Evolutionary conservation across 2,113 vertebrate genomes (phyloP).

Genomic region (Sebastes schlegelii): DNA sequence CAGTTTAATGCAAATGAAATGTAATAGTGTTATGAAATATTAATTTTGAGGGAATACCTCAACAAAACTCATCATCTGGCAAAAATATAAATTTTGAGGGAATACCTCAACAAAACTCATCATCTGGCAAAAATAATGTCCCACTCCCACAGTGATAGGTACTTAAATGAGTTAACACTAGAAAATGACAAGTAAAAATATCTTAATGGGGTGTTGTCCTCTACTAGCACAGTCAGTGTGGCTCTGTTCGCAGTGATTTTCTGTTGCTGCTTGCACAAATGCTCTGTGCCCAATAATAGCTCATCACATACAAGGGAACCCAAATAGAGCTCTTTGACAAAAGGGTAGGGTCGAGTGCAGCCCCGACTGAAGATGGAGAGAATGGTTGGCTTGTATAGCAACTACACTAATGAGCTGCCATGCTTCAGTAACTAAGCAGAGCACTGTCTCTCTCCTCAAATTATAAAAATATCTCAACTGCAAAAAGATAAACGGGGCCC

Average conservation of each 20-base stretch:
- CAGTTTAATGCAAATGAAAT: conserved; percentile 50
- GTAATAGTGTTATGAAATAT: conserved; percentile 24
- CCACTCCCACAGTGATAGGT: not conserved
- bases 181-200: not conserved
- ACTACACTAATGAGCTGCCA: conserved; percentile 34
- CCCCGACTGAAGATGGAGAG: not conserved
- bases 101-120: not conserved
- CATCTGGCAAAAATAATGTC: not conserved
- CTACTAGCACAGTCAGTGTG: not conserved
- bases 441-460: not conserved
- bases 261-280: not conserved
- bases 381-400: not conserved
- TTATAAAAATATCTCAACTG: not conserved
- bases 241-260: not conserved
- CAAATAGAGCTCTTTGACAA: conserved; percentile 27
- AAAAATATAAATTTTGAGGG: too few species aligned
- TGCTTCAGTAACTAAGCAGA: conserved; percentile 14
- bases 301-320: conserved; percentile 1
- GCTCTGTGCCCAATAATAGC: conserved; percentile 4
- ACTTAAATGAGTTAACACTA: not conserved
- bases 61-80: not conserved
- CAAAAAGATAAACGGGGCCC: not conserved
- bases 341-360: not conserved
- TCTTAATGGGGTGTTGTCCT: not conserved
- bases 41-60: not conserved